phyloP scores from a whole-genome alignment of 2,888 invertebrate genomes.

The Chrysomela aeneicollis region DNA sequence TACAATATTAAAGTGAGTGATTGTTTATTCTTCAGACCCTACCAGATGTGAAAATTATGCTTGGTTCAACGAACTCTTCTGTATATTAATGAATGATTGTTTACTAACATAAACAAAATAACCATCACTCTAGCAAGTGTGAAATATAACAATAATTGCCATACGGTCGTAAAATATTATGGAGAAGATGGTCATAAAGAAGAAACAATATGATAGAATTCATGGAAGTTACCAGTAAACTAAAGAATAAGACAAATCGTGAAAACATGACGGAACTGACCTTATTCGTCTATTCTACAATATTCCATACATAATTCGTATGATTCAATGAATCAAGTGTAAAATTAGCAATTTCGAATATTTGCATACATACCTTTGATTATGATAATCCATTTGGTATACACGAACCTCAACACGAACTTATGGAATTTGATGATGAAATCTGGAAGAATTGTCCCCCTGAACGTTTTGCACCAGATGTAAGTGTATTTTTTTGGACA shows the following conservation, averaged over 20 bases:
- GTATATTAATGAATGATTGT: too few species aligned
- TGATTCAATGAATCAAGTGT: background rate
- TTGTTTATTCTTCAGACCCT: too few species aligned
- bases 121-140: background rate
- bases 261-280: background rate
- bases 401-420: too few species aligned
- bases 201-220: background rate
- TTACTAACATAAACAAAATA: background rate
- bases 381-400: too few species aligned
- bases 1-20: too few species aligned
- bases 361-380: background rate
- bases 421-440: too few species aligned
- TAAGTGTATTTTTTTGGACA: too few species aligned
- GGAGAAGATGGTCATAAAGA: background rate
- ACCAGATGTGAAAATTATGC: too few species aligned
- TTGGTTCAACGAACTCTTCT: background rate
- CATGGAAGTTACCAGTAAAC: conserved; percentile 2
- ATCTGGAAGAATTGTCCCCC: too few species aligned
- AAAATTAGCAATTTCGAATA: background rate
- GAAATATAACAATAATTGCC: conserved; percentile 5
- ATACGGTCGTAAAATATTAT: background rate
- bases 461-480: too few species aligned
- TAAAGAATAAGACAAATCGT: background rate
- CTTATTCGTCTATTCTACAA: background rate
- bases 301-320: background rate